These are phyloP conservation scores for Autographa gamma DNA, from an alignment of 2,888 invertebrate genomes.

Conservation along the genomic window DNA sequence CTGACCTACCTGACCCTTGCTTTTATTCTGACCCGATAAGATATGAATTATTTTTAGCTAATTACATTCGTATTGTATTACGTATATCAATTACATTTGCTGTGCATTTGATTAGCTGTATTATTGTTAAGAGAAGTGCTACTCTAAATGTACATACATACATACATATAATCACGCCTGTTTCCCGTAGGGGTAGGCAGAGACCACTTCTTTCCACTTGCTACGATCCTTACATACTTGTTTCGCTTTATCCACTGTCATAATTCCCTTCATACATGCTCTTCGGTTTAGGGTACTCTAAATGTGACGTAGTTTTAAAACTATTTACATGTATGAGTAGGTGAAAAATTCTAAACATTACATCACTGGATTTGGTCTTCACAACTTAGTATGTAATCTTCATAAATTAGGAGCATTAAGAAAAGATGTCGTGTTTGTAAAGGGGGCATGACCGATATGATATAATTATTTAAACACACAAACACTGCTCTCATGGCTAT, in stretches of 20 bases:
- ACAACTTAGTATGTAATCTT: neutral
- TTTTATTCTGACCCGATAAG: neutral
- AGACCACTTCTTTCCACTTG: too few species aligned
- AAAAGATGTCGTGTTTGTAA: too few species aligned
- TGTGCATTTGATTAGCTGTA: too few species aligned
- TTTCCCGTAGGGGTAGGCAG: too few species aligned
- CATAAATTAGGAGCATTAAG: neutral
- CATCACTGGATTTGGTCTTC: neutral
- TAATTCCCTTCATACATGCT: too few species aligned
- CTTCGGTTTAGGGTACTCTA: too few species aligned
- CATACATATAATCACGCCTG: too few species aligned
- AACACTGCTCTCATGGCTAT: neutral
- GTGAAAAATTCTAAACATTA: neutral
- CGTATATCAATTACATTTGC: neutral
- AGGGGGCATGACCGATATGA: neutral
- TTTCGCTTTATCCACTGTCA: too few species aligned
- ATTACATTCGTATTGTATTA: neutral
- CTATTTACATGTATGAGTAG: neutral
- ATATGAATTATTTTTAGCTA: conserved; percentile 1
- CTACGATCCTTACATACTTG: too few species aligned
- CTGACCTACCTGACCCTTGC: conserved; percentile 4
- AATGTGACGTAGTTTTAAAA: too few species aligned
- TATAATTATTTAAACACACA: neutral
- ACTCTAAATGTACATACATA: too few species aligned
- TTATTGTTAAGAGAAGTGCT: too few species aligned